phyloP scores from a whole-genome alignment of 2,888 invertebrate genomes.

The Oxycera nigricornis region DNA sequence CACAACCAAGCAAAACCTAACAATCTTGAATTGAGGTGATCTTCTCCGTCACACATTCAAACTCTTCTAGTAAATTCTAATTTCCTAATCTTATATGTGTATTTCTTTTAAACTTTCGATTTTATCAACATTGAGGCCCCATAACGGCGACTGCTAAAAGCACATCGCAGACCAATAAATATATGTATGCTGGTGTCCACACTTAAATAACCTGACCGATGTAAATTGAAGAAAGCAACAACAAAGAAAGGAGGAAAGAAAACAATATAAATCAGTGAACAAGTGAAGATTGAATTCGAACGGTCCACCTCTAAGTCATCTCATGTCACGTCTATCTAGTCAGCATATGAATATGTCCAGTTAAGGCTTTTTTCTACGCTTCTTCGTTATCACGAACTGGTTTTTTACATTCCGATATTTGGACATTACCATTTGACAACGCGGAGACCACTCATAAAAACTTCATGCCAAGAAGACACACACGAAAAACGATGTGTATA shows the following conservation, averaged over 20 bases:
- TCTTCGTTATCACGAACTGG: constrained; percentile 38
- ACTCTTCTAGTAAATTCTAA: not conserved
- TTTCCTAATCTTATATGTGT: not conserved
- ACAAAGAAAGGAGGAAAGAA: not conserved
- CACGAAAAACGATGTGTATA: not conserved
- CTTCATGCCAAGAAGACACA: not conserved
- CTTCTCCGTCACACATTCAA: too few species aligned
- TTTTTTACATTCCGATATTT: constrained; percentile 36
- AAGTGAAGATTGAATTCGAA: constrained; percentile 27
- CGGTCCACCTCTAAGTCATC: constrained; percentile 3
- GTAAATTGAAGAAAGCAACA: not conserved
- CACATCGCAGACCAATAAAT: constrained; percentile 16
- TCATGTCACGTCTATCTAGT: not conserved
- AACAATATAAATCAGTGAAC: not conserved
- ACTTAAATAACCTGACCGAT: constrained; percentile 3
- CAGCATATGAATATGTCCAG: constrained; percentile 31
- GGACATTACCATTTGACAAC: constrained; percentile 35
- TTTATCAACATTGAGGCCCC: constrained; percentile 20
- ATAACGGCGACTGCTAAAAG: constrained; percentile 21
- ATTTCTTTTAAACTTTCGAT: constrained; percentile 14
- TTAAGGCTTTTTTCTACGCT: constrained; percentile 12
- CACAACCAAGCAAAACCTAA: too few species aligned
- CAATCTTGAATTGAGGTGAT: too few species aligned
- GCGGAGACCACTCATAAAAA: not conserved
- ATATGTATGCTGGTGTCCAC: not conserved